Evolutionary conservation across 2,113 vertebrate genomes (phyloP).

Genomic region (Ciconia maguari): DNA sequence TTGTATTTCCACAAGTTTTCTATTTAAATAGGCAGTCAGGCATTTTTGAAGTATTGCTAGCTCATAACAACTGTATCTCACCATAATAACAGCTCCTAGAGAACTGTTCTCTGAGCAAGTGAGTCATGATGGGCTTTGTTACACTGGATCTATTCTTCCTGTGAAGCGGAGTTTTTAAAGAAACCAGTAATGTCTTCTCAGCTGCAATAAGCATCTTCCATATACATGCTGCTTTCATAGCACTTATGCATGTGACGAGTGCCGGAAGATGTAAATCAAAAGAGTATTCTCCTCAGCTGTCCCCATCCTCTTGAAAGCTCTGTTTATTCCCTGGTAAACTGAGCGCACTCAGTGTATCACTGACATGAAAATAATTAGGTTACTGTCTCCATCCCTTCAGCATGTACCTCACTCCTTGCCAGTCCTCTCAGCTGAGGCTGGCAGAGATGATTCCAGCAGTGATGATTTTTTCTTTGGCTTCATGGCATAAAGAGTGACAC

Average conservation of each 20-base stretch:
- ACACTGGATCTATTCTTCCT: background rate
- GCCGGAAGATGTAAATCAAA: conserved; percentile 39
- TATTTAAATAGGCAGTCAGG: background rate
- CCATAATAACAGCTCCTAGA: background rate
- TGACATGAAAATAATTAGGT: conserved; percentile 13
- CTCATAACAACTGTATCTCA: background rate
- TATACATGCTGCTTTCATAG: background rate
- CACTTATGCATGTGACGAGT: background rate
- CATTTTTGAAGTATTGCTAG: background rate
- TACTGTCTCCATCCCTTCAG: conserved; percentile 6
- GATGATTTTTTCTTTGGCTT: background rate
- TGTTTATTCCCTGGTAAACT: conserved; percentile 26
- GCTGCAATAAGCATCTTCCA: background rate
- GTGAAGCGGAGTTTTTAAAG: background rate
- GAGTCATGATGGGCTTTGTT: background rate
- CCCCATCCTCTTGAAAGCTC: conserved; percentile 27
- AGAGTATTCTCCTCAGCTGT: conserved; percentile 25
- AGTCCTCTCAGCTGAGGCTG: conserved; percentile 42
- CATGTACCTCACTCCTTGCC: background rate
- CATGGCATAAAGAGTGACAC: conserved; percentile 7
- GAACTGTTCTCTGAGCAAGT: background rate
- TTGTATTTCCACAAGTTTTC: background rate
- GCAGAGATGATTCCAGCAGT: conserved; percentile 22
- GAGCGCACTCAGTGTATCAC: background rate
- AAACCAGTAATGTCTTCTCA: background rate